Evolutionary conservation across 2,797 vertebrate genomes (phyloP), one percentile per base, ranked within the genome.

Genomic region (Pangasius krempfi): DNA sequence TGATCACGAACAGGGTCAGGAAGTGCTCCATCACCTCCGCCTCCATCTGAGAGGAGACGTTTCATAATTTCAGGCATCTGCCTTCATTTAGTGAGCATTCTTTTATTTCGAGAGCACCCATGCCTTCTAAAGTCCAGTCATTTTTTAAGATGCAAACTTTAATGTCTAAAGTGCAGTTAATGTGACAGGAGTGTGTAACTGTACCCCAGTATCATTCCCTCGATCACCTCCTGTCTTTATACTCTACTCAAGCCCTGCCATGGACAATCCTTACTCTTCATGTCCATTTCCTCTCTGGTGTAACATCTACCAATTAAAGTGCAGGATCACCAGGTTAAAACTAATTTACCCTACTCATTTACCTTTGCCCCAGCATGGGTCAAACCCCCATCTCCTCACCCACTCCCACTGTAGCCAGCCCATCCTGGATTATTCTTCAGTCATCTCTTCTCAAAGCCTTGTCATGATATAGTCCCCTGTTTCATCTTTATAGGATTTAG

Each of bases 61-160:
- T 97, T 97, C 96, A 96, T 97, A 97, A 98, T 98, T 97, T 97
- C 97, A 98, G 97, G 96, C 97, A 97, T 99, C 97, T 98, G 97
- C 96, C 97, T 97, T 97, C 97, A 97, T 98, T 97, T 97, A 96
- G 97, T 97, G 97, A 97, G 96, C 93, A 95, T 96, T 98, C 96
- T 95, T 80, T 87, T 27, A 66, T 80, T 80, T 64, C 20, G 27
- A 80, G 86, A 70, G 13, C 86, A 80, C 30, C 86, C 86, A 54
- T 37, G 47, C 47, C 40, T 3, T 64, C 30, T 83, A 20, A 44
- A 37, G 50, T 54, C 27, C 22, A 56, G 25, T 66, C 25, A 5
- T 68, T 70, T 68, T 33, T 44, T 44, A 84, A 70, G 83, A 64
- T 70, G 60, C 62, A 68, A 44, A 20, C 30, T 37, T 80, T 22